Conservation (phyloP, 2,113 vertebrate genomes). For the Garra rufa region DNA sequence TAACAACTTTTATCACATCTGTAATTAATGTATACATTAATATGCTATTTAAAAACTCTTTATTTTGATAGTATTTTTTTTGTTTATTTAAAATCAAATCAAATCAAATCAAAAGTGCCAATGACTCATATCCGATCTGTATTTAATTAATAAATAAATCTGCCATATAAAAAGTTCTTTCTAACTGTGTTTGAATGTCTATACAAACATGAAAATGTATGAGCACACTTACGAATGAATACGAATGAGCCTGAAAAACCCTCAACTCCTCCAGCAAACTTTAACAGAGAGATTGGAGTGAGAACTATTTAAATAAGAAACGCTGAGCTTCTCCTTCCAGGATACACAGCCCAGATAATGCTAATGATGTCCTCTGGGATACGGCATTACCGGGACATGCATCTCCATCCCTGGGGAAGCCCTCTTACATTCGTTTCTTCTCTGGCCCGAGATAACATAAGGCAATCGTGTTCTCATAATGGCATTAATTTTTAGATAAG, state of each 20-base stretch:
- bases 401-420: constrained; percentile 64
- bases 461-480: constrained; percentile 62
- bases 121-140: not conserved
- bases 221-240: not conserved
- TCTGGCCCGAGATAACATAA: constrained; percentile 59
- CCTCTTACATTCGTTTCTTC: constrained; percentile 44
- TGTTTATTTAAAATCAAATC: not conserved
- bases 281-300: not conserved
- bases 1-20: no score
- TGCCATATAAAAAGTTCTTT: not conserved
- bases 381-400: constrained; percentile 55
- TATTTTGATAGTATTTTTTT: no score
- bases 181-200: not conserved
- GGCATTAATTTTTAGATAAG: constrained; percentile 66
- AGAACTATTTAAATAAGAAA: constrained; percentile 40
- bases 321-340: constrained; percentile 60
- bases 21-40: not conserved
- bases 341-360: constrained; percentile 65
- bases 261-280: constrained; percentile 4
- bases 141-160: not conserved
- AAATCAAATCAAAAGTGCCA: not conserved
- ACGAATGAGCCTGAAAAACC: not conserved
- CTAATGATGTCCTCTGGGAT: constrained; percentile 75
- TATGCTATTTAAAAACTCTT: no score
- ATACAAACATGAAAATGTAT: constrained; percentile 22